Evolutionary conservation across 1,140 invertebrate species (phyloP).

Genomic region (Catajapyx aquilonaris): DNA sequence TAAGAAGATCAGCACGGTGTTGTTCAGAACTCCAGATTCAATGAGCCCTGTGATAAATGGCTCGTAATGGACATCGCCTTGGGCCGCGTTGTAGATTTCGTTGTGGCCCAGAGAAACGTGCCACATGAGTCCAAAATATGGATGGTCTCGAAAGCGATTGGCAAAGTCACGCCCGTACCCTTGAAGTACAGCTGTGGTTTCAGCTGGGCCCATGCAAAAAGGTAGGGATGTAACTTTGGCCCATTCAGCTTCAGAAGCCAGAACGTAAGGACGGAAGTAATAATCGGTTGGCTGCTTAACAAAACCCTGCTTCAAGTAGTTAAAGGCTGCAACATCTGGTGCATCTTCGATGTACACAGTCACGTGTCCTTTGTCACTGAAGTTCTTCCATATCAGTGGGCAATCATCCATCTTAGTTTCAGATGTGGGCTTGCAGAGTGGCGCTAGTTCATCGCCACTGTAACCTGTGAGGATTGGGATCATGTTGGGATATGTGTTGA

Average conservation of each 20-base stretch:
- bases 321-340: conserved; percentile 14
- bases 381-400: conserved; percentile 19
- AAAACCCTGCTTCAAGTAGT: conserved; percentile 16
- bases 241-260: conserved; percentile 5
- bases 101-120: background rate
- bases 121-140: background rate
- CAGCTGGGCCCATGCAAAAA: background rate
- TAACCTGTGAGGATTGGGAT: conserved; percentile 14
- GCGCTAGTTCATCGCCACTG: conserved; percentile 7
- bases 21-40: too few species aligned
- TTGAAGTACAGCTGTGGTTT: background rate
- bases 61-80: too few species aligned
- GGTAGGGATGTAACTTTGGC: conserved; percentile 2
- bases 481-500: conserved; percentile 19
- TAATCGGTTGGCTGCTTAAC: conserved; percentile 15
- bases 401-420: conserved; percentile 10
- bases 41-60: too few species aligned
- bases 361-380: conserved; percentile 11
- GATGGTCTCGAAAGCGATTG: background rate
- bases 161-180: conserved; percentile 1
- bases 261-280: conserved; percentile 15
- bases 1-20: too few species aligned
- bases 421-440: conserved; percentile 16
- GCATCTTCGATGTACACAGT: conserved; percentile 17
- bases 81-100: too few species aligned